Conservation (phyloP, 2,113 vertebrate genomes). For the Tupaia tana region DNA sequence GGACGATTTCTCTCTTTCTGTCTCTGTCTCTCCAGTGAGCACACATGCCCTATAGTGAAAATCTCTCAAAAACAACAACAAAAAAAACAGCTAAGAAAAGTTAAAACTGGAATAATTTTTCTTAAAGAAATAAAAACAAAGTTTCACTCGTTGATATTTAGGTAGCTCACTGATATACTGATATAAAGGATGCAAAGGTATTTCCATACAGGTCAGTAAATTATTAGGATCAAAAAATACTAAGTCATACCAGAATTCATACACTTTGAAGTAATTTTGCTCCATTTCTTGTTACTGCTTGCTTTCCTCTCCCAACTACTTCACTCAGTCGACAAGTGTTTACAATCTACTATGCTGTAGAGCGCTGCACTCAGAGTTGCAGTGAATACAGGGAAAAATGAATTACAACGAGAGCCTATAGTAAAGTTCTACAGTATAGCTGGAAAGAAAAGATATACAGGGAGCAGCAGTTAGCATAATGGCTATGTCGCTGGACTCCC, state of each 20-base stretch:
- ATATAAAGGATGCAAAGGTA: slow-evolving; percentile 25
- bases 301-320: neutral
- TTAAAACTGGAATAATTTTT: slow-evolving; percentile 8
- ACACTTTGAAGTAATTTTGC: neutral
- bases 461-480: too few relatives aligned
- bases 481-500: too few relatives aligned
- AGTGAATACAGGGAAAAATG: neutral
- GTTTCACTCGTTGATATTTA: slow-evolving; percentile 21
- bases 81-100: neutral
- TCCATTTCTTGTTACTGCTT: slow-evolving; percentile 23
- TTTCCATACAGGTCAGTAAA: neutral
- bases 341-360: neutral
- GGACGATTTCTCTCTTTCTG: too few relatives aligned
- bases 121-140: slow-evolving; percentile 37
- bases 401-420: neutral
- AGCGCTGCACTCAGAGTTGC: neutral
- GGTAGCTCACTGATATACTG: neutral
- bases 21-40: too few relatives aligned
- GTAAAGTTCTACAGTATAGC: neutral
- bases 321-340: slow-evolving; percentile 38
- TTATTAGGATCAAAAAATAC: slow-evolving; percentile 2
- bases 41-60: too few relatives aligned
- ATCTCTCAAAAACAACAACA: too few relatives aligned
- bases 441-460: neutral
- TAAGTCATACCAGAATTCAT: slow-evolving; percentile 22